A percentile compares a stretch with the other conserved stretches of the same genome.
These are phyloP conservation scores for Drosophila teissieri DNA, from an alignment of 1,140 invertebrate genomes.

Conservation along the genomic window DNA sequence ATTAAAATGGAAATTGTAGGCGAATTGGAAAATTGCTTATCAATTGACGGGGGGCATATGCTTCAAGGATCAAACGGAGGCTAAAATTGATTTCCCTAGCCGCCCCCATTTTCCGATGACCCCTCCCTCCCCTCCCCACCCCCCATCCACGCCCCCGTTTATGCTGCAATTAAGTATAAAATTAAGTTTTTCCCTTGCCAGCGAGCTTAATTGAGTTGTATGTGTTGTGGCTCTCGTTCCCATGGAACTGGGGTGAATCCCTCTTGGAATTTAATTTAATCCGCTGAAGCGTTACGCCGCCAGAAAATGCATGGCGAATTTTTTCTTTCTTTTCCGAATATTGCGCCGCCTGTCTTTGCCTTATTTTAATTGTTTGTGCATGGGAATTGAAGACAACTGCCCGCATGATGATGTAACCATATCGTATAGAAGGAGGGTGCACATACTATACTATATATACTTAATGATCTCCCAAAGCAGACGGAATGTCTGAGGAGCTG, in stretches of 20 bases:
- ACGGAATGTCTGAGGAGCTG: conserved; percentile 25
- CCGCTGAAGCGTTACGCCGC: conserved; percentile 61
- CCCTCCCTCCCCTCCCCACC: not conserved
- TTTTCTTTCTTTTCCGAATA: conserved; percentile 7
- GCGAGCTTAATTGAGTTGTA: conserved; percentile 74
- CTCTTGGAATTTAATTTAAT: conserved; percentile 47
- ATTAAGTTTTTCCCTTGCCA: conserved; percentile 69
- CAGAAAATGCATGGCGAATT: conserved; percentile 71
- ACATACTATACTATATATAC: not conserved
- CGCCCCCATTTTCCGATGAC: conserved; percentile 1
- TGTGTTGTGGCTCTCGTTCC: conserved; percentile 42
- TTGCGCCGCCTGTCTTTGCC: conserved; percentile 28
- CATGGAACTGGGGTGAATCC: conserved; percentile 20
- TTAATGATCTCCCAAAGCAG: conserved; percentile 33
- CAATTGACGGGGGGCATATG: conserved; percentile 71
- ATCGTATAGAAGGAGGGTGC: conserved; percentile 4
- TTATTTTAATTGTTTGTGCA: conserved; percentile 60
- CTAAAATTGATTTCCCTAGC: conserved; percentile 41
- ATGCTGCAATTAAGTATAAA: conserved; percentile 73
- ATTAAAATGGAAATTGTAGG: conserved; percentile 82
- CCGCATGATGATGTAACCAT: conserved; percentile 55
- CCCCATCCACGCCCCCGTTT: conserved; percentile 1
- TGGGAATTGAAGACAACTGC: conserved; percentile 56
- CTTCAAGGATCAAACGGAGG: conserved; percentile 68
- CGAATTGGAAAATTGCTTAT: conserved; percentile 83